Conservation (phyloP, 2,797 vertebrate genomes). For the Myoxocephalus aenaeus region DNA sequence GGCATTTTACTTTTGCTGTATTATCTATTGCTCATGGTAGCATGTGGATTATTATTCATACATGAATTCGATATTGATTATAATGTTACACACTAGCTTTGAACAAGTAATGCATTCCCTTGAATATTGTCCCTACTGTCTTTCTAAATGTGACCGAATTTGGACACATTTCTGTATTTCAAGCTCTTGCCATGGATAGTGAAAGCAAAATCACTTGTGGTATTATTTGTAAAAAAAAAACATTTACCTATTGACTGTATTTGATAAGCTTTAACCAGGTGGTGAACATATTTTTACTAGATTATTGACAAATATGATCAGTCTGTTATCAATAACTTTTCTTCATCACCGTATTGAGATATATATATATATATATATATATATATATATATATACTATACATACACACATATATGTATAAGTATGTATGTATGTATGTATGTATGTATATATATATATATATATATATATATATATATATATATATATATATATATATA, state of each 20-base stretch:
- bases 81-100: background rate
- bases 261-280: background rate
- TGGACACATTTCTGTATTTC: background rate
- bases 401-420: no score
- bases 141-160: background rate
- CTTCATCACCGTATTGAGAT: no score
- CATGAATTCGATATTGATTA: background rate
- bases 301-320: background rate
- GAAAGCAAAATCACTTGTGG: background rate
- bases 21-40: background rate
- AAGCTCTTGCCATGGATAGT: background rate
- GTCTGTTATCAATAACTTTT: background rate
- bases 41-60: background rate
- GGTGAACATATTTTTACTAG: background rate
- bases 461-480: no score
- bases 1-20: background rate
- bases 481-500: no score
- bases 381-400: no score
- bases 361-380: no score
- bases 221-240: background rate
- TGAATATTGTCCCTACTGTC: background rate
- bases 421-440: no score
- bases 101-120: background rate
- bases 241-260: background rate
- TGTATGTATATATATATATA: no score